These are phyloP conservation scores for Coenonympha arcania DNA, from an alignment of 2,888 invertebrate genomes.

Conservation along the genomic window DNA sequence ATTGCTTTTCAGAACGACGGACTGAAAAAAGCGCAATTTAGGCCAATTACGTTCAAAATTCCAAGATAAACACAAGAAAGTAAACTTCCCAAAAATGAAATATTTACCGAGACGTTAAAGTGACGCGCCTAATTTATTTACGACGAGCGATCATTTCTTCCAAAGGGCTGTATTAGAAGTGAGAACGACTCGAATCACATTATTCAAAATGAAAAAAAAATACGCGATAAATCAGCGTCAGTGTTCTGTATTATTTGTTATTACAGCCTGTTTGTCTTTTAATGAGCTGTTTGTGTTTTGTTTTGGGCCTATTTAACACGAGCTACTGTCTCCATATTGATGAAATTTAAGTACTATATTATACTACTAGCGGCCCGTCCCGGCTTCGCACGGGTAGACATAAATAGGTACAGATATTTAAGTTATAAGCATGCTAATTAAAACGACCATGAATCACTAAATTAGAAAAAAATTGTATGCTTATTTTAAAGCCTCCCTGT, in stretches of 20 bases:
- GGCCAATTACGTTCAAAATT: slow-evolving; percentile 3
- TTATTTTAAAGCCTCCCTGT: too few relatives aligned
- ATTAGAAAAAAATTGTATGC: too few relatives aligned
- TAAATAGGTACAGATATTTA: too few relatives aligned
- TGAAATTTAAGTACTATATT: too few relatives aligned
- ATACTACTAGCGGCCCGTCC: too few relatives aligned
- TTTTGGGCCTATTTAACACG: too few relatives aligned
- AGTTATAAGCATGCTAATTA: too few relatives aligned
- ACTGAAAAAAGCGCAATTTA: neutral
- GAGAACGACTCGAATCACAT: neutral
- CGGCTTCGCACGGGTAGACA: too few relatives aligned
- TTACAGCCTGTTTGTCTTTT: too few relatives aligned
- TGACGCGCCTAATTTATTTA: slow-evolving; percentile 40
- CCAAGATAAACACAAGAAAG: slow-evolving; percentile 15
- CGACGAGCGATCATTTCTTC: slow-evolving; percentile 26
- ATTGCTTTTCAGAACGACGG: neutral
- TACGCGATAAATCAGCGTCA: neutral
- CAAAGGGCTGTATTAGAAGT: slow-evolving; percentile 4
- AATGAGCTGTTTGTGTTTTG: too few relatives aligned
- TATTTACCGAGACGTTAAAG: slow-evolving; percentile 29
- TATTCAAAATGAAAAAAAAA: slow-evolving; percentile 3
- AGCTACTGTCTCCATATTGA: too few relatives aligned
- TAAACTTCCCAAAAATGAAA: slow-evolving; percentile 28
- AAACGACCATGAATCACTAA: too few relatives aligned
- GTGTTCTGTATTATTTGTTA: neutral